phyloP scores from a whole-genome alignment of 2,113 vertebrate species.

The Falco punctatus region DNA sequence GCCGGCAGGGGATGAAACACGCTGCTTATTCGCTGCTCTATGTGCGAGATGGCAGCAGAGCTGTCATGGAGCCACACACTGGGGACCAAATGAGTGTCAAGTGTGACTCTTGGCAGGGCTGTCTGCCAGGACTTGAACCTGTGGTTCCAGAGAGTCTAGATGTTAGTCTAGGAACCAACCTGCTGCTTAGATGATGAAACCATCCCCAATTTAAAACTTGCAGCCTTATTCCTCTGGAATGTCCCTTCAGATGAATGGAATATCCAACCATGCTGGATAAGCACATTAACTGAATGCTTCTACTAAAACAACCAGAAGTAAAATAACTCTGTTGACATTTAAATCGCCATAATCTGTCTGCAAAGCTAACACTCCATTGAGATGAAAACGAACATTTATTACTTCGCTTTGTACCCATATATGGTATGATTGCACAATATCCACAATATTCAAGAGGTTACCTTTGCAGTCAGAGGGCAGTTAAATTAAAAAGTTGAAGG shows the following conservation, averaged over 20 bases:
- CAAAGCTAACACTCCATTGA: not conserved
- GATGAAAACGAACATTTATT: not conserved
- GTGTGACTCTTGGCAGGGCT: slow-evolving; percentile 14
- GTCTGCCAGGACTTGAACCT: slow-evolving; percentile 63
- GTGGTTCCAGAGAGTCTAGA: slow-evolving; percentile 70
- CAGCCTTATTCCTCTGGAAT: slow-evolving; percentile 64
- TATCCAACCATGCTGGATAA: slow-evolving; percentile 20
- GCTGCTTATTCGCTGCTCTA: not conserved
- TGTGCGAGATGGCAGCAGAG: not conserved
- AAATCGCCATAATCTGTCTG: not conserved
- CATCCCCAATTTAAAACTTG: slow-evolving; percentile 61
- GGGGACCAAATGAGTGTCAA: not conserved
- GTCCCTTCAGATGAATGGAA: slow-evolving; percentile 37
- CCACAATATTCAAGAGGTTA: not conserved
- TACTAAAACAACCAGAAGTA: slow-evolving; percentile 44
- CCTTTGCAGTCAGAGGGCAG: not conserved
- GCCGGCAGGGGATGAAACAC: not conserved
- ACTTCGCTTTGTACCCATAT: not conserved
- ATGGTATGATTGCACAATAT: not conserved
- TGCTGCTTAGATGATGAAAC: slow-evolving; percentile 62
- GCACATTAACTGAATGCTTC: slow-evolving; percentile 53
- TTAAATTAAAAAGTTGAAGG: not conserved
- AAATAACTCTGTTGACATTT: slow-evolving; percentile 67
- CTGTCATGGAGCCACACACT: not conserved
- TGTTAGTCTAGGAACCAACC: slow-evolving; percentile 61